Percentiles rank a stretch among this genome's conserved stretches.
Evolutionary conservation across 2,797 vertebrate species (phyloP).

Genomic region (Helarctos malayanus): DNA sequence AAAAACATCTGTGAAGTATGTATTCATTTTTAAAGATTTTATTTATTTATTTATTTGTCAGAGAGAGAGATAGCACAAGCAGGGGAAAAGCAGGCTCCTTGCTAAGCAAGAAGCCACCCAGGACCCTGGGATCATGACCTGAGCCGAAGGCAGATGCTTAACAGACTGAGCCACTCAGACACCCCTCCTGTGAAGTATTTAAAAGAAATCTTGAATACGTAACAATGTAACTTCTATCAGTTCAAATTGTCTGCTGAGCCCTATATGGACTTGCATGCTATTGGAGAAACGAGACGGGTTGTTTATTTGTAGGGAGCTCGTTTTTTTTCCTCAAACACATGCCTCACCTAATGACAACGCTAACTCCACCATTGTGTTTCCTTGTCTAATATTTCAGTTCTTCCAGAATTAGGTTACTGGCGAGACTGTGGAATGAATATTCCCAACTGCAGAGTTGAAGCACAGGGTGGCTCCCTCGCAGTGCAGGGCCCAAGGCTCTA

Average conservation of each 20-base stretch:
- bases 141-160: too few species aligned
- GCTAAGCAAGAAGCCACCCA: too few species aligned
- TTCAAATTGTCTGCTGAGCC: not conserved
- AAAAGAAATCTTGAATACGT: not conserved
- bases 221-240: not conserved
- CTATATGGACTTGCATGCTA: not conserved
- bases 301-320: not conserved
- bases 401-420: not conserved
- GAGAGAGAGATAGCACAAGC: too few species aligned
- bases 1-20: too few species aligned
- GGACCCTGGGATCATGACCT: too few species aligned
- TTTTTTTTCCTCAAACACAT: not conserved
- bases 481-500: fast-evolving
- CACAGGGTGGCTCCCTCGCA: not conserved
- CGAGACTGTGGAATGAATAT: not conserved
- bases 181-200: not conserved
- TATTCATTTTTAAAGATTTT: not conserved
- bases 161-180: too few species aligned
- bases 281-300: not conserved
- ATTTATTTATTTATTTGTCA: not conserved
- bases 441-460: not conserved
- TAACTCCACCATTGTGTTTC: not conserved
- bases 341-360: not conserved
- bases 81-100: too few species aligned
- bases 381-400: not conserved